A percentile compares a stretch with the other conserved stretches of the same genome.
These are phyloP conservation scores for Manis javanica DNA, from an alignment of 2,797 vertebrate species.

Conservation along the genomic window DNA sequence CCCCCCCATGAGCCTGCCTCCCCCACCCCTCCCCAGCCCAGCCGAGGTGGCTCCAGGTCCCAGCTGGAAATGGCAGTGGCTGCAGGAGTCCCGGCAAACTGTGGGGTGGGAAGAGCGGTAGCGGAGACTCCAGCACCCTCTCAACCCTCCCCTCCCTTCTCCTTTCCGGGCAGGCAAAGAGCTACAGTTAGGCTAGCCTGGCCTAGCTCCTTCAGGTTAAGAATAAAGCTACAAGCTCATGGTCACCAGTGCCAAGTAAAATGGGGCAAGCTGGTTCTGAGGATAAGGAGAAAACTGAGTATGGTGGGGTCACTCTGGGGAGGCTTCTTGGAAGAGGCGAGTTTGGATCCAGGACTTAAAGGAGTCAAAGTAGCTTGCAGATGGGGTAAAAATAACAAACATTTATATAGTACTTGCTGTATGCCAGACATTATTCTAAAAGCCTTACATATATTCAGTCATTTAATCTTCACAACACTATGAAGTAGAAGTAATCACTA, in stretches of 20 bases:
- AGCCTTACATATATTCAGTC: neutral
- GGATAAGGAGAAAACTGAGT: neutral
- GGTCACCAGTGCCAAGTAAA: neutral
- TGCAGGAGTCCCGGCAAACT: neutral
- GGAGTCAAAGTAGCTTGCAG: neutral
- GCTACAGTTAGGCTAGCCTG: neutral
- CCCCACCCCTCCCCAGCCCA: neutral
- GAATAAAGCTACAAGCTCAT: neutral
- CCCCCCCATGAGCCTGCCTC: conserved; percentile 29
- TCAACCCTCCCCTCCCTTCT: too few species aligned
- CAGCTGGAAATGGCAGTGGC: conserved; percentile 50
- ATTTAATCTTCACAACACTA: neutral
- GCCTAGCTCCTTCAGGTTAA: neutral
- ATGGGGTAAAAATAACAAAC: neutral
- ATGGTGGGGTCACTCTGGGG: neutral
- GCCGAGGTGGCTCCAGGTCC: neutral
- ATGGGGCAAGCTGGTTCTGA: neutral
- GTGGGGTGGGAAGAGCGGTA: neutral
- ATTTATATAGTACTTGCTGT: neutral
- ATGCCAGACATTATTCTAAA: neutral
- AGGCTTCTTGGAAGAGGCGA: conserved; percentile 48
- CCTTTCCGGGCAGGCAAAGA: neutral
- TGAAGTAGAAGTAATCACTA: neutral
- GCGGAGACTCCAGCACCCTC: neutral
- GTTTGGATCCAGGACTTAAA: neutral